phyloP scores from a whole-genome alignment of 2,888 invertebrate species.

The Rhogogaster chlorosoma region DNA sequence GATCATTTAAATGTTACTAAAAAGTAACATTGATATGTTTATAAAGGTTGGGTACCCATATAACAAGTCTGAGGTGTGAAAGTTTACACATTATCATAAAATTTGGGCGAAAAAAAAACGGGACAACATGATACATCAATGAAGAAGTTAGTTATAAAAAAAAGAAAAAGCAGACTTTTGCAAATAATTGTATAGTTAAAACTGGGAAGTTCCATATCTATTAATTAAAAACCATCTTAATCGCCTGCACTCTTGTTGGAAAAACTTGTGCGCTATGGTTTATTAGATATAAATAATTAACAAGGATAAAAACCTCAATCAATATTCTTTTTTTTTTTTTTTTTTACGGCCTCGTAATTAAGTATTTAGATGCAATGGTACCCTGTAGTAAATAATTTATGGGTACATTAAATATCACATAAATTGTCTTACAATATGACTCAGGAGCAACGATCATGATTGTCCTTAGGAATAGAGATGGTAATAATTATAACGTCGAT shows the following conservation, averaged over 20 bases:
- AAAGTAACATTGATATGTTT: conserved; percentile 40
- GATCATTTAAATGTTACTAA: conserved; percentile 37
- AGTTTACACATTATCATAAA: neutral
- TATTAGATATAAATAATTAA: conserved; percentile 27
- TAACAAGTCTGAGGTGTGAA: conserved; percentile 17
- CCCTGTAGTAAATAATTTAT: conserved; percentile 30
- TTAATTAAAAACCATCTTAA: conserved; percentile 11
- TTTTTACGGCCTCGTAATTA: conserved; percentile 1
- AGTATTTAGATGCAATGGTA: conserved; percentile 30
- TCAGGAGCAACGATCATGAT: conserved; percentile 53
- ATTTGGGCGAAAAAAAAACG: neutral
- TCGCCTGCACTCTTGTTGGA: neutral
- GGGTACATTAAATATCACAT: conserved; percentile 52
- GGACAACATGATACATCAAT: neutral
- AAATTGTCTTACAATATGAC: conserved; percentile 52
- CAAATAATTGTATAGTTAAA: neutral
- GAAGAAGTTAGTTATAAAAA: neutral
- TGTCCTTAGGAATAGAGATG: conserved; percentile 52
- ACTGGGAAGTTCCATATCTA: neutral
- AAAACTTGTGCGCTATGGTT: conserved; percentile 8
- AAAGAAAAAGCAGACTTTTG: neutral
- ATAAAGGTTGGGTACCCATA: conserved; percentile 11
- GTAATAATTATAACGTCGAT: conserved; percentile 37
- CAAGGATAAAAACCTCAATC: conserved; percentile 16
- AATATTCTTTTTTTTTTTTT: neutral